phyloP scores from a whole-genome alignment of 2,797 vertebrate genomes.

The Monodelphis domestica region DNA sequence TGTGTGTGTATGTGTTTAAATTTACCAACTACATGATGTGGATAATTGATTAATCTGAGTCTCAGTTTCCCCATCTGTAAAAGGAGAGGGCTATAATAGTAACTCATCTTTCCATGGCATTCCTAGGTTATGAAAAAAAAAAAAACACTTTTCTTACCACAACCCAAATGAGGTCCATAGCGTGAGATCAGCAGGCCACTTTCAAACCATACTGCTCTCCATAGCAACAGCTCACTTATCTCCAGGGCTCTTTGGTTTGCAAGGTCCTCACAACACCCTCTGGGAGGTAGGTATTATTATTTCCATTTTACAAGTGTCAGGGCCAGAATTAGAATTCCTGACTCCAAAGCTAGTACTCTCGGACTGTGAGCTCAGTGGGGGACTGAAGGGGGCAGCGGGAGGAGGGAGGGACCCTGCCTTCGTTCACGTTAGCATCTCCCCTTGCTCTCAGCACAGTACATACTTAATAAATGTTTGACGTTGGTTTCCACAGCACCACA shows the following conservation, averaged over 20 bases:
- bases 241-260: background rate
- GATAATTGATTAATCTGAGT: background rate
- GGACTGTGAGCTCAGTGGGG: background rate
- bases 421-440: background rate
- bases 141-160: background rate
- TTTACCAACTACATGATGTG: background rate
- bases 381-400: background rate
- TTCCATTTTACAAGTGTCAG: background rate
- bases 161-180: background rate
- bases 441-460: background rate
- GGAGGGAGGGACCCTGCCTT: background rate
- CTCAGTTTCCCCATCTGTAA: background rate
- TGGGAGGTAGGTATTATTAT: background rate
- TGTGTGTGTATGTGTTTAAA: background rate
- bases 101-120: background rate
- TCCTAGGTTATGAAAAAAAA: background rate
- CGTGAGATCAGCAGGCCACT: background rate
- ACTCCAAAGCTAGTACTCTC: slow-evolving; percentile 5
- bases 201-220: slow-evolving; percentile 1
- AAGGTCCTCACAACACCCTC: slow-evolving; percentile 7
- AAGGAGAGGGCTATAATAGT: background rate
- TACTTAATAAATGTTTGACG: background rate
- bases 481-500: background rate
- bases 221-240: slow-evolving; percentile 6
- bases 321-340: slow-evolving; percentile 2